These are phyloP conservation scores for Eumerus sabulonum DNA, from an alignment of 2,888 invertebrate genomes.

Conservation along the genomic window DNA sequence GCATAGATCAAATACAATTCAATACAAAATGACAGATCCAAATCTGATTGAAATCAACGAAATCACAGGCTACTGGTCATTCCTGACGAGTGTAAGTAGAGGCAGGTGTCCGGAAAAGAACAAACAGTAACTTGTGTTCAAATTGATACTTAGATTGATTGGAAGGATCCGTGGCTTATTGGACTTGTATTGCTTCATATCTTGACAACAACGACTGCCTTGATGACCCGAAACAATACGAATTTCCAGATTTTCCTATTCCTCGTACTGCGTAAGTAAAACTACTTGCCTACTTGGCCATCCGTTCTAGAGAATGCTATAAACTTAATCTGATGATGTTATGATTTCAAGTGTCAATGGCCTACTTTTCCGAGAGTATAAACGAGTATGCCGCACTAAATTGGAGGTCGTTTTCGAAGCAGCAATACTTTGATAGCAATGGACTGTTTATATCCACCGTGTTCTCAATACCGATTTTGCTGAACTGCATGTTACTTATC, in stretches of 20 bases:
- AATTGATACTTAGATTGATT: conserved; percentile 85
- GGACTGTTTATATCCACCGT: conserved; percentile 96
- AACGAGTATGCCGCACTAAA: conserved; percentile 93
- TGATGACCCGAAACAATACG: conserved; percentile 90
- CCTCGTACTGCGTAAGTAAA: conserved; percentile 88
- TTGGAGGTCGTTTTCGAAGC: conserved; percentile 92
- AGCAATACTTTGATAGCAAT: conserved; percentile 96
- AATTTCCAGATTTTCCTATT: conserved; percentile 92
- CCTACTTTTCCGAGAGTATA: conserved; percentile 93
- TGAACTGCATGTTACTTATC: conserved; percentile 96
- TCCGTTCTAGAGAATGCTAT: background rate
- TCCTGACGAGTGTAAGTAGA: conserved; percentile 86
- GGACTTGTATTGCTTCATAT: conserved; percentile 88
- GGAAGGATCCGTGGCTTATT: conserved; percentile 93
- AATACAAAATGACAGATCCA: conserved; percentile 80
- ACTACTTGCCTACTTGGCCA: conserved; percentile 13
- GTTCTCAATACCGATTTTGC: conserved; percentile 93
- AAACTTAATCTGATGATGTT: conserved; percentile 22
- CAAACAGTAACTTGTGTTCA: conserved; percentile 69
- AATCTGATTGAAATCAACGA: conserved; percentile 84
- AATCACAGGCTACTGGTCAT: conserved; percentile 88
- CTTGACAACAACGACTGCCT: conserved; percentile 87
- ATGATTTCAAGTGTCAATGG: conserved; percentile 85
- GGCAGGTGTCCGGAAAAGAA: conserved; percentile 4
- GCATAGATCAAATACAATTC: too few species aligned